phyloP scores from a whole-genome alignment of 2,888 invertebrate genomes.

The Diarsia mendica region DNA sequence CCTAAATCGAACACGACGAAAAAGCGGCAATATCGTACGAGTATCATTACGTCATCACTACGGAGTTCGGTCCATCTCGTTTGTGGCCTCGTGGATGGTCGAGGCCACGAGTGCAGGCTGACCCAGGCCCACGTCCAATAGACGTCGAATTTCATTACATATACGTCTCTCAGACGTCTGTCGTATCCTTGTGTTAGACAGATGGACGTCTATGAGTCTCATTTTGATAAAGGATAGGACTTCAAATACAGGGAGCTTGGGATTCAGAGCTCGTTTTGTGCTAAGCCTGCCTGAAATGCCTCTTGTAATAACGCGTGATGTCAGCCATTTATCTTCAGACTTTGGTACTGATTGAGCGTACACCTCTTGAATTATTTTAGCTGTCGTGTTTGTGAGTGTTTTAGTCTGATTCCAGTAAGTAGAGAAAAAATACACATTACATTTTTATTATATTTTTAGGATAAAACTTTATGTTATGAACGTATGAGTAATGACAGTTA shows the following conservation, averaged over 20 bases:
- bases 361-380: conserved; percentile 41
- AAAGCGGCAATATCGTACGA: conserved; percentile 9
- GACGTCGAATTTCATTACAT: conserved; percentile 39
- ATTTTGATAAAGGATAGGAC: conserved; percentile 50
- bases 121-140: conserved; percentile 21
- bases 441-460: neutral
- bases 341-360: conserved; percentile 47
- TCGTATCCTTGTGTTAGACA: conserved; percentile 26
- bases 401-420: neutral
- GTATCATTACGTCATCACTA: conserved; percentile 42
- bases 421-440: neutral
- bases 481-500: no score
- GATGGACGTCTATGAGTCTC: conserved; percentile 21
- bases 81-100: conserved; percentile 39
- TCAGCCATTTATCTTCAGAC: conserved; percentile 52
- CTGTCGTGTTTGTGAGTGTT: conserved; percentile 9
- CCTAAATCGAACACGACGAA: conserved; percentile 22
- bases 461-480: no score
- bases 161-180: conserved; percentile 11
- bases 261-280: conserved; percentile 58
- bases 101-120: conserved; percentile 39
- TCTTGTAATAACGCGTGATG: conserved; percentile 44
- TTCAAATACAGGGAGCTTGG: conserved; percentile 41
- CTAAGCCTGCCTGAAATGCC: conserved; percentile 54
- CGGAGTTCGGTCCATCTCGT: conserved; percentile 24